Evolutionary conservation across 2,888 invertebrate genomes (phyloP), one percentile per base, ranked within the genome.

Genomic region (Platerodrilus igneus): DNA sequence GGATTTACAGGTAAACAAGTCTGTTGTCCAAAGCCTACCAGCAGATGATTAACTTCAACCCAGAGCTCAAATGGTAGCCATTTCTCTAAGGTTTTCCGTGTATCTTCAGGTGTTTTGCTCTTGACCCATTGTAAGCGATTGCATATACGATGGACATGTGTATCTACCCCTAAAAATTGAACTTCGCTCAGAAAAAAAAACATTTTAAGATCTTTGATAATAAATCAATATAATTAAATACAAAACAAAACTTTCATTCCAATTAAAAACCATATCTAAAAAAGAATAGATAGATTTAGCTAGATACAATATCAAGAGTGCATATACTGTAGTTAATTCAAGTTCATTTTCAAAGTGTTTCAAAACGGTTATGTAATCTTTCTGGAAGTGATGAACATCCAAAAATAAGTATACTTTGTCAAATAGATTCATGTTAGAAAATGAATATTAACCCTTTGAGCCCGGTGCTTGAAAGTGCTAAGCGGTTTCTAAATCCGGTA

Each of bases 21-120:
- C 35, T 90, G 89, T 70, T 99, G 97, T 0, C 99, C 99, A 72
- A 99, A 99, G 3, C 99, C 99, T 6, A 99, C 99, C 46, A 99
- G 72, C 2, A 96, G 72, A 57, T 86, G 80, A 69, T 97, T 94
- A 0, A 90, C 81, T 67, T 92, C 86, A 50, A 76, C 74, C 95
- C 95, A 95, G 6, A 85, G 64, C 2, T 83, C 75, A 51, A 76
- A 77, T 0, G 97, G 97, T 26, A 99, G 65, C 93, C 95, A 95
- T 6, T 76, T 73, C 69, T 99, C 89, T 14, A 99, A 69, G 6
- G 78, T 79, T 52, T 77, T 75, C 41, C 93, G 76, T 0, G 97
- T 97, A 21, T 83, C 79, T 67, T 97, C 96, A 0, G 97, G 95
- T 7, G 84, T 88, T 57, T 80, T 78, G 4, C 86, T 83, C 48